Evolutionary conservation across 2,113 vertebrate genomes (phyloP).

Genomic region (Probosciger aterrimus): DNA sequence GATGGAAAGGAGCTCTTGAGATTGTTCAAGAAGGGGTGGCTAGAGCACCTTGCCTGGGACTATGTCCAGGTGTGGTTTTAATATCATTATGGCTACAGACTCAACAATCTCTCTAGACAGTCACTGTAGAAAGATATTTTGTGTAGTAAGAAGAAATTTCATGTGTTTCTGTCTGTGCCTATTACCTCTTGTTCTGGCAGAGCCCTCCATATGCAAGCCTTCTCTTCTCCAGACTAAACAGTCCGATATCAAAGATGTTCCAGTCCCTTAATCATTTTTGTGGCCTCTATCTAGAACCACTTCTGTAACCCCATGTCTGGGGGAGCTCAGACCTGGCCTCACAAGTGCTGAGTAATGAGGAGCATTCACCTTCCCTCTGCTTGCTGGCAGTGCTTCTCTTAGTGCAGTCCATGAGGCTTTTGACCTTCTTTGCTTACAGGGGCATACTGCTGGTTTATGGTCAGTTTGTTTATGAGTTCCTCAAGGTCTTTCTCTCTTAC

Average conservation of each 20-base stretch:
- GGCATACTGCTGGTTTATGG: background rate
- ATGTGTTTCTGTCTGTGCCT: background rate
- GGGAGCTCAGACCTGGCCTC: background rate
- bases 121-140: background rate
- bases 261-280: accelerated
- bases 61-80: background rate
- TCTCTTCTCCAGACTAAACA: background rate
- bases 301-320: background rate
- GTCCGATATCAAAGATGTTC: background rate
- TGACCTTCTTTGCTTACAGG: background rate
- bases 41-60: background rate
- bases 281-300: background rate
- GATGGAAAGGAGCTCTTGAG: background rate
- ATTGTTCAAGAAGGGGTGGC: background rate
- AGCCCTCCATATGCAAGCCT: background rate
- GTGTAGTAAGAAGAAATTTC: background rate
- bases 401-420: background rate
- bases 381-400: background rate
- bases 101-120: background rate
- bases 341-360: background rate
- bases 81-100: background rate
- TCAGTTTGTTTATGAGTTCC: background rate
- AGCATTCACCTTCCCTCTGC: accelerated
- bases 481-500: background rate
- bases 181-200: background rate